Percentiles rank a stretch among this genome's conserved stretches.
phyloP scores from a whole-genome alignment of 2,113 vertebrate genomes.

The Nettapus auritus region DNA sequence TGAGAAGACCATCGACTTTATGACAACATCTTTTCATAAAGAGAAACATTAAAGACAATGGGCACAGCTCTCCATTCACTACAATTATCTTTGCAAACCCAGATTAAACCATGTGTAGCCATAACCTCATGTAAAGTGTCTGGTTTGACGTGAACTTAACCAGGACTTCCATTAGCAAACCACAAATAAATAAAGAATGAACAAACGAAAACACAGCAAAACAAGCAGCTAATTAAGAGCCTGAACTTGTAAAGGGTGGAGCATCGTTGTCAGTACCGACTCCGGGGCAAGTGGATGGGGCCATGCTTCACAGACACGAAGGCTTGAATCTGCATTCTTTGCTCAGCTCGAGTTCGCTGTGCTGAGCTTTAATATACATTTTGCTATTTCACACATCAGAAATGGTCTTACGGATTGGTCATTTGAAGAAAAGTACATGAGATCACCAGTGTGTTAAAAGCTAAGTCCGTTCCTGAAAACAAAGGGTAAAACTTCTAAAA shows the following conservation, averaged over 20 bases:
- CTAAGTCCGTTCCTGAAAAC: background rate
- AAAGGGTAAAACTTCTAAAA: background rate
- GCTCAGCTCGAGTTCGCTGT: background rate
- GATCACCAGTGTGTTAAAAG: background rate
- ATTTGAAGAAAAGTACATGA: background rate
- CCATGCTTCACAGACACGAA: background rate
- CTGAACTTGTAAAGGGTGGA: background rate
- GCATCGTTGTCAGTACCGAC: background rate
- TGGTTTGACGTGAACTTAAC: background rate
- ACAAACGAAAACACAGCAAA: background rate
- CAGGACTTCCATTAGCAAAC: background rate
- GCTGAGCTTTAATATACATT: background rate
- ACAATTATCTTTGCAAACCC: background rate
- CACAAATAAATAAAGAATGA: background rate
- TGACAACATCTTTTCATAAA: background rate
- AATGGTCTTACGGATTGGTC: background rate
- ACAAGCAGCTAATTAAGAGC: background rate
- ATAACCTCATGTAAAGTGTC: background rate
- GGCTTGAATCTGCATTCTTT: background rate
- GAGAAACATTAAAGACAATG: background rate
- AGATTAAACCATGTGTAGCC: background rate
- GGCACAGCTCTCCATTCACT: background rate
- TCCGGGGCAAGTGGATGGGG: background rate
- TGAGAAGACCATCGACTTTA: background rate
- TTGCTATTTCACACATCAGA: background rate